Percentiles rank a stretch among this genome's conserved stretches.
Conservation (phyloP, 2,888 invertebrate species). For the Arctia plantaginis region DNA sequence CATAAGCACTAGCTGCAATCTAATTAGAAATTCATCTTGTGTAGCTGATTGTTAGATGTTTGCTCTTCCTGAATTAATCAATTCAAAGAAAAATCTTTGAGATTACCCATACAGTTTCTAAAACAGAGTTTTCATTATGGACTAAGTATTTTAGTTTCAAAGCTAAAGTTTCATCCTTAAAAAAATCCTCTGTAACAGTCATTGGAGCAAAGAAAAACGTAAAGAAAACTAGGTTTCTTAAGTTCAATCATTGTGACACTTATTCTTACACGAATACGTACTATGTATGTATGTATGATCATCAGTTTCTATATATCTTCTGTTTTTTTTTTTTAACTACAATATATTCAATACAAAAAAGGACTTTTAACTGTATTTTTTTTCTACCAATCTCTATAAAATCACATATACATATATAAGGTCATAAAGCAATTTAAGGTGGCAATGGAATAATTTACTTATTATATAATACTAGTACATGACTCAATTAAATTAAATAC, state of each 20-base stretch:
- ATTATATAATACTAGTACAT: too few species aligned
- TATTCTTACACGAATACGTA: not conserved
- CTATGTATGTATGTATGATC: not conserved
- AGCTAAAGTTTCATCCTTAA: not conserved
- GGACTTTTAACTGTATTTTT: too few species aligned
- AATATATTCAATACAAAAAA: too few species aligned
- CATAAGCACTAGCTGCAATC: not conserved
- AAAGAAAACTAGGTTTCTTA: not conserved
- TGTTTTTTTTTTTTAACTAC: too few species aligned
- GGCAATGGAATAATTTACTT: not conserved
- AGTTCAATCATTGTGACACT: not conserved
- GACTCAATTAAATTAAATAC: too few species aligned
- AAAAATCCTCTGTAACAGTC: not conserved
- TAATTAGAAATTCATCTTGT: slow-evolving; percentile 13
- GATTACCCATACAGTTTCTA: not conserved
- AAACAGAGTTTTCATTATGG: not conserved
- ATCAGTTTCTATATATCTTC: not conserved
- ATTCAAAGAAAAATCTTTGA: not conserved
- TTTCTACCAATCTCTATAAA: too few species aligned
- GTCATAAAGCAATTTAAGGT: not conserved
- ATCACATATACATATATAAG: too few species aligned
- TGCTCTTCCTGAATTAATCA: not conserved
- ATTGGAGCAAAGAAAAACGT: not conserved
- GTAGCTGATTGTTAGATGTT: not conserved
- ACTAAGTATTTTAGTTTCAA: not conserved